These are phyloP conservation scores for Xenopus tropicalis DNA, from an alignment of 2,113 vertebrate genomes.

Conservation along the genomic window UCB_Xtro_10.0 CM004445.2:67551001-67551500, in stretches of 20 bases:
- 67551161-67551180: too few relatives aligned
- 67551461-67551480: conserved; percentile 94
- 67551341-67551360: conserved; percentile 55
- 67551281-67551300: conserved; percentile 55
- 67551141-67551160: too few relatives aligned
- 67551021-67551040: too few relatives aligned
- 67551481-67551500: conserved; percentile 97
- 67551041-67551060: too few relatives aligned
- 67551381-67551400: conserved; percentile 66
- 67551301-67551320: not conserved
- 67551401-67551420: conserved; percentile 67
- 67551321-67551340: conserved; percentile 55
- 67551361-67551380: conserved; percentile 52
- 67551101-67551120: too few relatives aligned
- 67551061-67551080: too few relatives aligned
- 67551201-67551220: too few relatives aligned
- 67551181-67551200: too few relatives aligned
- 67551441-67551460: conserved; percentile 79
- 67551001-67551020: too few relatives aligned
- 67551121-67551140: too few relatives aligned
- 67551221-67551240: too few relatives aligned
- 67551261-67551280: conserved; percentile 46
- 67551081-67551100: too few relatives aligned
- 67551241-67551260: not conserved
- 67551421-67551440: conserved; percentile 80